These are phyloP conservation scores for Idaea biselata DNA, from an alignment of 2,888 invertebrate species.

Conservation along the genomic window DNA sequence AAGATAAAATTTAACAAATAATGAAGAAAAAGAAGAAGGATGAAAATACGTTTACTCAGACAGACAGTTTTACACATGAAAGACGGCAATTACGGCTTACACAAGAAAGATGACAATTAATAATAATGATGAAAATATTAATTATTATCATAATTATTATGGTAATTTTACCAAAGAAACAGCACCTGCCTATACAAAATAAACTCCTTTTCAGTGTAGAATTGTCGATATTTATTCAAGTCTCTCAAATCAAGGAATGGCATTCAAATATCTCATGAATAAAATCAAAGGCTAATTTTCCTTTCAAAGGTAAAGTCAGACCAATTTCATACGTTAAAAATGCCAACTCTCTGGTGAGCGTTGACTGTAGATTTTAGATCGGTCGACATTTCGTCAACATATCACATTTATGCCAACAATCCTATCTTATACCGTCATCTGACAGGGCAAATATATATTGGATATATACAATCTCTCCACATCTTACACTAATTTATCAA, in stretches of 20 bases:
- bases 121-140: too few species aligned
- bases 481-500: too few species aligned
- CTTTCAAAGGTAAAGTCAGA: background rate
- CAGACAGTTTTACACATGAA: too few species aligned
- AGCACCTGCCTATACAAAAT: background rate
- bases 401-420: background rate
- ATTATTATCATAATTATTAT: background rate
- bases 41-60: too few species aligned
- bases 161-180: background rate
- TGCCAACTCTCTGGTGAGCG: background rate
- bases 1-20: slow-evolving; percentile 21
- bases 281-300: background rate
- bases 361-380: background rate
- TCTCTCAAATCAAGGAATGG: background rate
- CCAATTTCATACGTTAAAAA: slow-evolving; percentile 1
- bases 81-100: too few species aligned
- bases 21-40: too few species aligned
- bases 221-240: background rate
- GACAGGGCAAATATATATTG: too few species aligned
- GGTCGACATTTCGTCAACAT: background rate
- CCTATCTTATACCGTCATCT: too few species aligned
- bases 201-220: background rate
- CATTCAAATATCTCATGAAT: background rate
- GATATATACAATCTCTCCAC: too few species aligned
- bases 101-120: too few species aligned